Evolutionary conservation across 2,888 invertebrate genomes (phyloP), one percentile per base, ranked within the genome.

Genomic region (Incurvaria masculella): DNA sequence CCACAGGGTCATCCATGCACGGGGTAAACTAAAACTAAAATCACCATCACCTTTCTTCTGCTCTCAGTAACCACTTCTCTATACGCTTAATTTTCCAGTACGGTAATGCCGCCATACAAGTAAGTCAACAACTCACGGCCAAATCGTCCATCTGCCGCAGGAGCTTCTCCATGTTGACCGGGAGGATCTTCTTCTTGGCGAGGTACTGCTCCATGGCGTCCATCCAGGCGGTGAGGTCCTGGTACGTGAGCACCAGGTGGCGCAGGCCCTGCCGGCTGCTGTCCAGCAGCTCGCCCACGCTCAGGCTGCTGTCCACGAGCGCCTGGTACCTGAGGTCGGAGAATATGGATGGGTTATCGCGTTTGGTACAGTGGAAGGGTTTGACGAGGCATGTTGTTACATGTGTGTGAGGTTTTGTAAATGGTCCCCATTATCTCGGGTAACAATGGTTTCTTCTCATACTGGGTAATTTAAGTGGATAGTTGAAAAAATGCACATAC

Each of bases 171-270:
- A 92, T 91, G 59, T 94, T 93, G 0, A 97, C 93, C 0, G 94
- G 92, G 40, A 95, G 78, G 1, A 93, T 80, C 61, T 91, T 87
- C 69, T 92, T 89, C 57, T 88, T 86, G 39, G 86, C 84, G 6
- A 97, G 75, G 59, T 89, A 82, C 49, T 85, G 84, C 60, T 96
- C 95, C 88, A 93, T 93, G 58, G 80, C 81, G 62, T 94, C 94
- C 91, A 96, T 94, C 96, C 96, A 96, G 0, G 87, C 89, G n/a
- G 92, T 89, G 23, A 96, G 78, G 64, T 94, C 94, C 75, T 96
- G 94, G 67, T 95, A 94, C 0, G 92, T 93, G 1, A 95, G 82
- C 1, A 94, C 94, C 50, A 95, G 73, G 65, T 94, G 94, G 2
- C 95, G 84, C n/a, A 96, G 79, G 1, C 93, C 94, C 67, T 91